Evolutionary conservation across 2,888 invertebrate genomes (phyloP).

Genomic region (Bugulina stolonifera): DNA sequence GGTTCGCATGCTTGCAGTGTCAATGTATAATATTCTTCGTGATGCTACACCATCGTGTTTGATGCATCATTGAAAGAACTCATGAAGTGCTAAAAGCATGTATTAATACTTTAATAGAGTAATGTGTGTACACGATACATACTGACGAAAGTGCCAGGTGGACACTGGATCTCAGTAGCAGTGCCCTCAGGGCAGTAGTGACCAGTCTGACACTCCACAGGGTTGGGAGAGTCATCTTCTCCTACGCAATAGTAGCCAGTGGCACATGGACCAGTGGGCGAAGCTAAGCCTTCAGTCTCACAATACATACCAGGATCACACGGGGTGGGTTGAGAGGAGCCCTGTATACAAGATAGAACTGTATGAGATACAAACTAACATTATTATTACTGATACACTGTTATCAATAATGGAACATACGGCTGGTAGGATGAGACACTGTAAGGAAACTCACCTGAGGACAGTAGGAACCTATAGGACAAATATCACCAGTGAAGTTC

Average conservation of each 20-base stretch:
- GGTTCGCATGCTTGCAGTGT: too few relatives aligned
- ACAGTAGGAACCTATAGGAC: slow-evolving; percentile 35
- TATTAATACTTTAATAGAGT: neutral
- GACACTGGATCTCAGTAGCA: slow-evolving; percentile 36
- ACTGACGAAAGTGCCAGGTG: slow-evolving; percentile 42
- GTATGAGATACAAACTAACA: too few relatives aligned
- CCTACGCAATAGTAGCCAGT: slow-evolving; percentile 41
- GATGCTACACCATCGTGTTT: too few relatives aligned
- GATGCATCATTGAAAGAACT: neutral
- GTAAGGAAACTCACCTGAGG: slow-evolving; percentile 13
- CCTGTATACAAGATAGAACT: too few relatives aligned
- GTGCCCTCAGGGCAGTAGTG: slow-evolving; percentile 44
- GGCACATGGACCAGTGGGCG: slow-evolving; percentile 44
- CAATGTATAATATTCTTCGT: too few relatives aligned
- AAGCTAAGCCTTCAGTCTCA: slow-evolving; percentile 36
- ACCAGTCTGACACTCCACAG: slow-evolving; percentile 34
- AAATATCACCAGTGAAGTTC: slow-evolving; percentile 46
- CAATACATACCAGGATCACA: slow-evolving; percentile 44
- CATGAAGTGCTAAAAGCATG: neutral
- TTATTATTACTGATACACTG: too few relatives aligned
- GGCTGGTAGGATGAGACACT: neutral
- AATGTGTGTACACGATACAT: too few relatives aligned
- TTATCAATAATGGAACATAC: too few relatives aligned
- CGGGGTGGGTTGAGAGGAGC: slow-evolving; percentile 33
- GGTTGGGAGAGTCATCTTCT: slow-evolving; percentile 32